These are phyloP conservation scores for Melopsittacus undulatus DNA, from an alignment of 2,797 vertebrate genomes.

Conservation along the genomic window DNA sequence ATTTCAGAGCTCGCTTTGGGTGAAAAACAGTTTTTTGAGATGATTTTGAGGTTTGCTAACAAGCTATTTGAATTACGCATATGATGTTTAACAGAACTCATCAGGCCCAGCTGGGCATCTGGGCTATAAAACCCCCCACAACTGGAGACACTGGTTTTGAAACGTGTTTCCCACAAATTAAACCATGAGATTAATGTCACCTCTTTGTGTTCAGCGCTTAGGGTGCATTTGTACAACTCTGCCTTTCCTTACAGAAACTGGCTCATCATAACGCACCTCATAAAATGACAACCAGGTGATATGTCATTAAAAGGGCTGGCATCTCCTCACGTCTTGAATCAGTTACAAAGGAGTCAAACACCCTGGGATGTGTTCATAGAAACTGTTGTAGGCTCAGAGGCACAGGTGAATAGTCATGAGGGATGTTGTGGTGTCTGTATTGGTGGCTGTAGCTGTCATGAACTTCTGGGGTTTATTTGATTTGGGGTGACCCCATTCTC, in stretches of 20 bases:
- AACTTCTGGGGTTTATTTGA: not conserved
- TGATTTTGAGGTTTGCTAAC: not conserved
- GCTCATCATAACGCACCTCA: no score
- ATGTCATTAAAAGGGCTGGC: fast-evolving
- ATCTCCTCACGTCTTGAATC: not conserved
- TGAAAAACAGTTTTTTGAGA: not conserved
- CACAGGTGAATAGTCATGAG: not conserved
- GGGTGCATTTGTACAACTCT: not conserved
- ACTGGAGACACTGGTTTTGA: not conserved
- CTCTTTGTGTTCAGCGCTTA: not conserved
- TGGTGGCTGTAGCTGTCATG: not conserved
- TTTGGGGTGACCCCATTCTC: not conserved
- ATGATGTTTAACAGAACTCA: not conserved
- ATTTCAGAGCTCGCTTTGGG: not conserved
- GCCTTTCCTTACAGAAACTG: not conserved
- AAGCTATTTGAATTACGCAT: not conserved
- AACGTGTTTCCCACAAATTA: not conserved
- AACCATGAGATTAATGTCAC: not conserved
- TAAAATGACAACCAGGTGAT: fast-evolving
- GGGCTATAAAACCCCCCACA: not conserved
- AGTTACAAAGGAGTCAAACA: not conserved
- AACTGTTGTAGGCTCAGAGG: not conserved
- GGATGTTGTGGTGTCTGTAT: no score
- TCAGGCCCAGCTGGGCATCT: fast-evolving
- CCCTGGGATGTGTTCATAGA: fast-evolving